Percentiles rank a stretch among this genome's conserved stretches.
Evolutionary conservation across 2,888 invertebrate species (phyloP).

Genomic region (Agrochola lychnidis): DNA sequence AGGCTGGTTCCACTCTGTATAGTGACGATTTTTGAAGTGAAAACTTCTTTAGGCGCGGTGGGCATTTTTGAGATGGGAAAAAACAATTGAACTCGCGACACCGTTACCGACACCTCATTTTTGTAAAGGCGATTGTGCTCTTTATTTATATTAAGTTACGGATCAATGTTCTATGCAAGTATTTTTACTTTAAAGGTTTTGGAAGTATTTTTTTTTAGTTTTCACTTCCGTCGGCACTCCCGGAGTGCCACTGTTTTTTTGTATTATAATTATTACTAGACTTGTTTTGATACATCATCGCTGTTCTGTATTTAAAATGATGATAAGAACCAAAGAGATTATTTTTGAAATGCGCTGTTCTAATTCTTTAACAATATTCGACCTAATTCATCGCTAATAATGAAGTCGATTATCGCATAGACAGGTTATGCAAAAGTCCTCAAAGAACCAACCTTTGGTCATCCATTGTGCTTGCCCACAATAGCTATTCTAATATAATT

Average conservation of each 20-base stretch:
- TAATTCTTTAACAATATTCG: background rate
- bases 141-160: too few relatives aligned
- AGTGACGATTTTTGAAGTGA: background rate
- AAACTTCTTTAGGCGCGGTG: too few relatives aligned
- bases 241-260: too few relatives aligned
- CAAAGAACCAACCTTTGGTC: background rate
- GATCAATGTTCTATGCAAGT: too few relatives aligned
- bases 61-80: too few relatives aligned
- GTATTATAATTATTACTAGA: background rate
- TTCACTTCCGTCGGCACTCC: too few relatives aligned
- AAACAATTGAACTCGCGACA: too few relatives aligned
- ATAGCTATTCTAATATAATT: constrained; percentile 19
- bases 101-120: too few relatives aligned
- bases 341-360: constrained; percentile 1
- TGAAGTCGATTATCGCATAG: background rate
- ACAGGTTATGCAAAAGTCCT: background rate
- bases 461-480: constrained; percentile 8
- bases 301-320: background rate
- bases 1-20: background rate
- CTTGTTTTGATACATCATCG: background rate
- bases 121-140: too few relatives aligned
- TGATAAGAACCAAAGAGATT: background rate
- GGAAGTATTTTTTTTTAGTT: too few relatives aligned
- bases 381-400: too few relatives aligned
- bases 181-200: too few relatives aligned